phyloP scores from a whole-genome alignment of 2,888 invertebrate species.

The Cryptocephalus primarius region DNA sequence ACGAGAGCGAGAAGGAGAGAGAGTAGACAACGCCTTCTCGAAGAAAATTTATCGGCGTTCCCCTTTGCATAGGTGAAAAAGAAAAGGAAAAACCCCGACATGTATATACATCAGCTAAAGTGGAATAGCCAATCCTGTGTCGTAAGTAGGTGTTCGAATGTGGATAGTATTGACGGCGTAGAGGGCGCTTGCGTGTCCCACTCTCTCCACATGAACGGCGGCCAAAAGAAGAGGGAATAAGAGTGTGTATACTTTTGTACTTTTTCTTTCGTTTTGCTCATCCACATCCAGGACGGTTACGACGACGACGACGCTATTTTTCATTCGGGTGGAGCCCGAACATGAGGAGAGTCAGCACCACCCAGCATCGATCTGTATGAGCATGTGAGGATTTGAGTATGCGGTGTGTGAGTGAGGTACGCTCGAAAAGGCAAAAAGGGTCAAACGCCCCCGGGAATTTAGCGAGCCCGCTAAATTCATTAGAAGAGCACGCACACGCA shows the following conservation, averaged over 20 bases:
- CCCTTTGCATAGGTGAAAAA: too few species aligned
- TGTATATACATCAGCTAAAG: too few species aligned
- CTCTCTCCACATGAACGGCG: conserved; percentile 30
- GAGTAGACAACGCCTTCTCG: too few species aligned
- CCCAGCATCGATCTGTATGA: conserved; percentile 1
- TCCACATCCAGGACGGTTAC: conserved; percentile 15
- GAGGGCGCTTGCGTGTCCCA: conserved; percentile 32
- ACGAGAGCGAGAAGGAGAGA: too few species aligned
- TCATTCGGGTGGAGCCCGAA: conserved; percentile 35
- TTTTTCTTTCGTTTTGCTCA: conserved; percentile 28
- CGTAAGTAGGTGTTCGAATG: conserved; percentile 36
- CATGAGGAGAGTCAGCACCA: conserved; percentile 16
- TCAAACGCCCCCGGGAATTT: too few species aligned
- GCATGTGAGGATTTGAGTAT: conserved; percentile 2
- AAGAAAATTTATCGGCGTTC: too few species aligned
- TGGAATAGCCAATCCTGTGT: conserved; percentile 25
- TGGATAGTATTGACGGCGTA: conserved; percentile 36
- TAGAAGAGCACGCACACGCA: too few species aligned
- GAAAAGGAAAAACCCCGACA: too few species aligned
- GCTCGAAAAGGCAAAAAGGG: too few species aligned
- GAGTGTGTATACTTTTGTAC: conserved; percentile 34
- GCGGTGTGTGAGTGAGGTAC: too few species aligned
- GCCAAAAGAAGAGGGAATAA: conserved; percentile 20
- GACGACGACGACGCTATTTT: conserved; percentile 29
- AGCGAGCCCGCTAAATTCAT: too few species aligned